Percentiles rank a stretch among this genome's conserved stretches.
phyloP scores from a whole-genome alignment of 2,888 invertebrate genomes.

The Reticulitermes lucifugus region DNA sequence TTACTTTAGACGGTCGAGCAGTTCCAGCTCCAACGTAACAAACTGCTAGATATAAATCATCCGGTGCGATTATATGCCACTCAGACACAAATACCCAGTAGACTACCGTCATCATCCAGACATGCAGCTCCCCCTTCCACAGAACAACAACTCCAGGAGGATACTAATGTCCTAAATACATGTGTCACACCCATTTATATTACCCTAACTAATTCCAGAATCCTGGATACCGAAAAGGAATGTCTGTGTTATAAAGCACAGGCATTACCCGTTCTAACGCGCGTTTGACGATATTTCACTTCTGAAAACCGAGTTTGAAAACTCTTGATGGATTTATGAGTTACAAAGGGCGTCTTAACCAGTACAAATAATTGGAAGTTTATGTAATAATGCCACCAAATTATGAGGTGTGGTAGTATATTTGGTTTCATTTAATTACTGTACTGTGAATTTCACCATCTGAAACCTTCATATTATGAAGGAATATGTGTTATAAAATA shows the following conservation, averaged over 20 bases:
- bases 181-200: slow-evolving; percentile 37
- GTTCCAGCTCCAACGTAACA: background rate
- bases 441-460: too few species aligned
- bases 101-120: too few species aligned
- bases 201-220: background rate
- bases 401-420: too few species aligned
- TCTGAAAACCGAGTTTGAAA: background rate
- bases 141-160: too few species aligned
- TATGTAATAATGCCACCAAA: too few species aligned
- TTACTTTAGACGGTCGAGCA: background rate
- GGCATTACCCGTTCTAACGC: background rate
- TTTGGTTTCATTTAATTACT: too few species aligned
- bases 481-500: too few species aligned
- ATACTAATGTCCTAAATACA: slow-evolving; percentile 10
- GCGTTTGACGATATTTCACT: background rate
- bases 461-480: too few species aligned
- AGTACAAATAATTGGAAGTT: too few species aligned
- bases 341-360: background rate
- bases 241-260: background rate
- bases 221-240: slow-evolving; percentile 15
- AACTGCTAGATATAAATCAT: slow-evolving; percentile 31
- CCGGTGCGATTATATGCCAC: slow-evolving; percentile 17
- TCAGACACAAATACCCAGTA: slow-evolving; percentile 4
- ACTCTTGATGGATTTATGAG: background rate
- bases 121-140: slow-evolving; percentile 3